phyloP scores from a whole-genome alignment of 64 coral and sea anemone species.

The Stylophora pistillata region DNA sequence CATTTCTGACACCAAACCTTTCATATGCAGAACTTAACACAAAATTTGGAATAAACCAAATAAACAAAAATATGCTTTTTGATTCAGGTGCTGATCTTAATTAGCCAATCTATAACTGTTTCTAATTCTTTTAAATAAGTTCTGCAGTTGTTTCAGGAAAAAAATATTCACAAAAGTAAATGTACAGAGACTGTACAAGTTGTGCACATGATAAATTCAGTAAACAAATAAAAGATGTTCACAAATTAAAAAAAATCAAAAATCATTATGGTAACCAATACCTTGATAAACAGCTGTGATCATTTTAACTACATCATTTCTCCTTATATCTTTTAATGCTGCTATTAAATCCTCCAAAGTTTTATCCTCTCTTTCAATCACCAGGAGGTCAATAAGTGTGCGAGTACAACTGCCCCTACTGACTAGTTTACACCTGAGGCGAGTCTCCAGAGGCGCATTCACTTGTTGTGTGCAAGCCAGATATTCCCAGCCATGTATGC shows the following conservation, averaged over 20 bases:
- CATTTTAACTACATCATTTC: constrained; percentile 3
- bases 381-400: neutral
- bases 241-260: neutral
- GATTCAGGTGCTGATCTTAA: too few relatives aligned
- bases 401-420: neutral
- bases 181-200: too few relatives aligned
- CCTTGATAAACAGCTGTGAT: constrained; percentile 15
- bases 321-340: neutral
- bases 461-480: constrained; percentile 21
- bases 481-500: constrained; percentile 10
- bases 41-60: too few relatives aligned
- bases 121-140: too few relatives aligned
- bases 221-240: too few relatives aligned
- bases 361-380: neutral
- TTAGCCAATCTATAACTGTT: too few relatives aligned
- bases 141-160: too few relatives aligned
- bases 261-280: neutral
- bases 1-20: too few relatives aligned
- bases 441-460: neutral
- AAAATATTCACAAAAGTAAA: too few relatives aligned
- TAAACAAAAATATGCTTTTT: too few relatives aligned
- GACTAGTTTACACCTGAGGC: neutral
- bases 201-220: too few relatives aligned
- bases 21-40: too few relatives aligned
- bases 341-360: neutral